Base-by-base conservation (phyloP, 2,888 invertebrate genomes). In the Heliconius hortense region DNA sequence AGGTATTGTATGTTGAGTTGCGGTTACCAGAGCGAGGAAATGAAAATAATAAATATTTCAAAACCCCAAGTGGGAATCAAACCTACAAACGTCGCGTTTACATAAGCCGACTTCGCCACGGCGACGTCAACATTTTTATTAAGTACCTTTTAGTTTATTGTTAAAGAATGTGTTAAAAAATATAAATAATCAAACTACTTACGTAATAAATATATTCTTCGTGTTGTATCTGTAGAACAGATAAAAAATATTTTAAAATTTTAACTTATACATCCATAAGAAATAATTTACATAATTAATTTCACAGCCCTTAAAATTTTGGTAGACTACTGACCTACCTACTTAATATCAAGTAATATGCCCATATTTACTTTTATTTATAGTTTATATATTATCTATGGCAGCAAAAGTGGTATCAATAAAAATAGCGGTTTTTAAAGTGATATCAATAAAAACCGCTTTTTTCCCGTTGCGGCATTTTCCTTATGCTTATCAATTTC, bases 331-430 rank as follows among this genome's bases (percentile, higher is more conserved):
- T 18, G 48, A 5, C 21, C 2, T n/a, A 35, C 11, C 18, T n/a
- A 64, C 13, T 1, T 24, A 64, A 39, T 64, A 56, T 56, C 1
- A n/a, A 56, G 21, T 39, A 8, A 43, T 24, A 39, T 39, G 26
- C 21, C 0, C 56, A 43, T n/a, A 43, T 3, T 24, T 43, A 10
- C n/a, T n/a, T 66, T 43, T 66, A 35, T 66, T 24, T 66, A 66
- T 43, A 66, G 43, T 66, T 66, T 39, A 26, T 66, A 66, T 66
- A 39, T 66, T 66, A 66, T 66, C 66, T 66, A 24, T 66, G 39
- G 24, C 43, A 24, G 24, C 15, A 1, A 26, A n/a, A 35, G 24
- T 66, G 64, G 24, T 66, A 66, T 39, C 39, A 39, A 39, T 24
- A 66, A 39, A n/a, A n/a, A n/a, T n/a, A n/a, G n/a, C n/a, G n/a